Evolutionary conservation across 2,113 vertebrate species (phyloP).

Genomic region (Procavia capensis): DNA sequence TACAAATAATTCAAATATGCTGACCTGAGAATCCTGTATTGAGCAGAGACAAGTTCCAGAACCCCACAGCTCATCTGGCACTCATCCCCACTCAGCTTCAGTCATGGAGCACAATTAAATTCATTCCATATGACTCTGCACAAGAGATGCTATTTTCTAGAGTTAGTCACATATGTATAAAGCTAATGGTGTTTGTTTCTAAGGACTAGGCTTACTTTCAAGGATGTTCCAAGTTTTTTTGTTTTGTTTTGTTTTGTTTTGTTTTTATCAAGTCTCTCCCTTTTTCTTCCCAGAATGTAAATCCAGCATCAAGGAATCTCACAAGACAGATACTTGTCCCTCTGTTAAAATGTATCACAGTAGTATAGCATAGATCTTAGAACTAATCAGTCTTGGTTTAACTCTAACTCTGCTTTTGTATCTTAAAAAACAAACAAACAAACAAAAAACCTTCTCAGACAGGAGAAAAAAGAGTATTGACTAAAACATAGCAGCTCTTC

Average conservation of each 20-base stretch:
- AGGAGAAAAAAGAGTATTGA: no score
- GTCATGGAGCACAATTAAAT: background rate
- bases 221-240: background rate
- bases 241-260: no score
- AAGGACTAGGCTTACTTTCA: background rate
- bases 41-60: background rate
- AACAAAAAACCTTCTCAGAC: no score
- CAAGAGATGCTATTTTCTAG: background rate
- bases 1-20: background rate
- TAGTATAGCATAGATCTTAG: background rate
- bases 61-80: background rate
- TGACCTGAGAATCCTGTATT: background rate
- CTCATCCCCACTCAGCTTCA: background rate
- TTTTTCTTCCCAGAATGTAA: background rate
- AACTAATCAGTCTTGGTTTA: background rate
- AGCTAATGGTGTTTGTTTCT: background rate
- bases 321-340: background rate
- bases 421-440: conserved; percentile 25
- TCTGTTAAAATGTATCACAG: background rate
- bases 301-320: background rate
- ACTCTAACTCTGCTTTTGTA: background rate
- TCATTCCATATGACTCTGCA: background rate
- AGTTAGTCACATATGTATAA: background rate
- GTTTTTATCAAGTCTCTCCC: background rate
- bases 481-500: no score